These are phyloP conservation scores for Stictocephala bisonia DNA, from an alignment of 2,888 invertebrate genomes.

Conservation along the genomic window DNA sequence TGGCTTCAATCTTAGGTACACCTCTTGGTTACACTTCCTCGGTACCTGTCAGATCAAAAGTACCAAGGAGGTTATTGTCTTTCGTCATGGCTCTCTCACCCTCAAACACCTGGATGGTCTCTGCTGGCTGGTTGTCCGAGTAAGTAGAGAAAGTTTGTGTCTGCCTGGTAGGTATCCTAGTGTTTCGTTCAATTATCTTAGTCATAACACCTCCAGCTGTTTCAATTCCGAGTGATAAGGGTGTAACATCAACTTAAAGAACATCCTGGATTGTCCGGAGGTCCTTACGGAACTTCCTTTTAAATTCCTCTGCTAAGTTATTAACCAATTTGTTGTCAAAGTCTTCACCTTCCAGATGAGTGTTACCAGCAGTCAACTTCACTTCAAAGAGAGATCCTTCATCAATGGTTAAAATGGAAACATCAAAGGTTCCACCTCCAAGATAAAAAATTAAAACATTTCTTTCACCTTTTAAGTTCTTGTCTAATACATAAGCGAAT, in stretches of 20 bases:
- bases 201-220: slow-evolving; percentile 84
- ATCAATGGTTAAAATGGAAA: slow-evolving; percentile 84
- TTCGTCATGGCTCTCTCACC: slow-evolving; percentile 68
- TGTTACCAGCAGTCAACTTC: slow-evolving; percentile 85
- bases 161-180: no score
- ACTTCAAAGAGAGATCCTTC: slow-evolving; percentile 74
- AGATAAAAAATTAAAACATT: no score
- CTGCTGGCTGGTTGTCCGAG: slow-evolving; percentile 68
- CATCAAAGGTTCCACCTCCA: slow-evolving; percentile 81
- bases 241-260: slow-evolving; percentile 75
- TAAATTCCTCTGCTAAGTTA: slow-evolving; percentile 71
- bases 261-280: slow-evolving; percentile 78
- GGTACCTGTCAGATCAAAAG: slow-evolving; percentile 62
- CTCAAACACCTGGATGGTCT: slow-evolving; percentile 64
- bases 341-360: slow-evolving; percentile 82
- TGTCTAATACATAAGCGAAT: slow-evolving; percentile 79
- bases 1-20: slow-evolving; percentile 76
- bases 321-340: slow-evolving; percentile 71
- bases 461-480: slow-evolving; percentile 68
- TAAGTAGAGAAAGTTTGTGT: slow-evolving; percentile 68
- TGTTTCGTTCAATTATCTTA: slow-evolving; percentile 64
- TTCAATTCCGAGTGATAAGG: slow-evolving; percentile 76
- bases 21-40: slow-evolving; percentile 19
- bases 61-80: slow-evolving; percentile 80
- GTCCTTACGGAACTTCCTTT: slow-evolving; percentile 67